Evolutionary conservation across 2,113 vertebrate genomes (phyloP).

Genomic region (Martes martes): DNA sequence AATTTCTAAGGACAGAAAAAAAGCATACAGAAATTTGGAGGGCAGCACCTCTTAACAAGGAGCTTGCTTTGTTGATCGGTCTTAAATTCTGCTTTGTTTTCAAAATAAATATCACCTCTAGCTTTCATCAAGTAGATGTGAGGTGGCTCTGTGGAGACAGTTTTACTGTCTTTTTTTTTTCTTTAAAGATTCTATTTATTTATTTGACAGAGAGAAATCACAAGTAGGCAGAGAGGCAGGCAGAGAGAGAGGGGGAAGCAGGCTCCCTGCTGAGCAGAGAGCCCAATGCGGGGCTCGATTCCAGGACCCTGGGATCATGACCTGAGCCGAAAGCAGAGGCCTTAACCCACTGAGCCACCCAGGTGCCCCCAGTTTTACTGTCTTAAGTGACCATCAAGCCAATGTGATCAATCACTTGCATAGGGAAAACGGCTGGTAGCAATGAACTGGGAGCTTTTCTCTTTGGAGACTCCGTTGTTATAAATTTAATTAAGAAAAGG

Average conservation of each 20-base stretch:
- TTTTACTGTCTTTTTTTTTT: conserved; percentile 4
- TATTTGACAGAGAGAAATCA: no score
- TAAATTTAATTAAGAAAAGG: conserved; percentile 54
- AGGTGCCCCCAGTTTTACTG: not conserved
- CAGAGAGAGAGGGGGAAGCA: no score
- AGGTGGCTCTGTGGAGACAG: conserved; percentile 11
- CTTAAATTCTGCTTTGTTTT: conserved; percentile 42
- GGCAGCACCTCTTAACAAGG: not conserved
- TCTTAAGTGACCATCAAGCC: conserved; percentile 31
- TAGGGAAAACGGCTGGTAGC: not conserved
- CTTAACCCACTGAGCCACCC: no score
- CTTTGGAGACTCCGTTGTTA: conserved; percentile 43
- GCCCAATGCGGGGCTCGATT: no score
- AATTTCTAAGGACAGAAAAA: not conserved
- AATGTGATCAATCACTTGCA: conserved; percentile 10
- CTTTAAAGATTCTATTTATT: no score
- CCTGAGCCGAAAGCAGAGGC: no score
- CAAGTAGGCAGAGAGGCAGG: no score
- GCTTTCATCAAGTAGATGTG: not conserved
- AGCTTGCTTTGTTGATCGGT: not conserved
- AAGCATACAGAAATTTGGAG: not conserved
- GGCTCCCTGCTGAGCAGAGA: no score
- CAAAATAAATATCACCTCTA: not conserved
- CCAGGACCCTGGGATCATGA: no score
- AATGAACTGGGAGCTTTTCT: not conserved